phyloP scores from a whole-genome alignment of 2,113 vertebrate species.

The Perccottus glenii region DNA sequence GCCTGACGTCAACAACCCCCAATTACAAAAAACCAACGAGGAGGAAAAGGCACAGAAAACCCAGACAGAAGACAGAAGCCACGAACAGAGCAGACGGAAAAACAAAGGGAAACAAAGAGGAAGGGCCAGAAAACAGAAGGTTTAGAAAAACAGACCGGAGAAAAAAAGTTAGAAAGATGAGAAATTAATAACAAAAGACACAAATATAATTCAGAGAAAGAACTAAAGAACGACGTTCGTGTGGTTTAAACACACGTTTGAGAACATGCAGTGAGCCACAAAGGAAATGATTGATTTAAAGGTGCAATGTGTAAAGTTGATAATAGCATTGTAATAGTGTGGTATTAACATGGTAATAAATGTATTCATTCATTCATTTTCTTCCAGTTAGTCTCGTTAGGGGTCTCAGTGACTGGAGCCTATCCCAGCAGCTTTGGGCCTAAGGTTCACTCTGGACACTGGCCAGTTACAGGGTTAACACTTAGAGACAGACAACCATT shows the following conservation, averaged over 20 bases:
- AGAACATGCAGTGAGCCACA: no score
- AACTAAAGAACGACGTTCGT: slow-evolving; percentile 53
- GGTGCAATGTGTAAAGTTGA: no score
- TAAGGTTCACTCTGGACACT: no score
- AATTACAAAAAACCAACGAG: slow-evolving; percentile 56
- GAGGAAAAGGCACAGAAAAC: slow-evolving; percentile 65
- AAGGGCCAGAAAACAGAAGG: slow-evolving; percentile 7
- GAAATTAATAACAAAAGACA: background rate
- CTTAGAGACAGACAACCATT: no score
- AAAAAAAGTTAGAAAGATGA: slow-evolving; percentile 14
- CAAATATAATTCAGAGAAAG: slow-evolving; percentile 32
- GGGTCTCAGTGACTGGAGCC: background rate
- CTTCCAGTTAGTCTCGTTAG: background rate
- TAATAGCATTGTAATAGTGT: slow-evolving; percentile 27
- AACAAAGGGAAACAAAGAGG: slow-evolving; percentile 1
- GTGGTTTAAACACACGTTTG: slow-evolving; percentile 22
- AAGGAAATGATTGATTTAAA: no score
- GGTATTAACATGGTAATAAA: no score
- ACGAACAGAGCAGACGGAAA: slow-evolving; percentile 10
- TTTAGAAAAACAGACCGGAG: slow-evolving; percentile 10
- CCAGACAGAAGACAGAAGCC: slow-evolving; percentile 26
- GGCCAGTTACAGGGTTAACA: no score
- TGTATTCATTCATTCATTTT: no score
- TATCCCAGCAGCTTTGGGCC: no score
- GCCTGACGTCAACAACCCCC: slow-evolving; percentile 78